Conservation (phyloP, 2,113 vertebrate genomes). For the Cyprinodon brontotheroides region DNA sequence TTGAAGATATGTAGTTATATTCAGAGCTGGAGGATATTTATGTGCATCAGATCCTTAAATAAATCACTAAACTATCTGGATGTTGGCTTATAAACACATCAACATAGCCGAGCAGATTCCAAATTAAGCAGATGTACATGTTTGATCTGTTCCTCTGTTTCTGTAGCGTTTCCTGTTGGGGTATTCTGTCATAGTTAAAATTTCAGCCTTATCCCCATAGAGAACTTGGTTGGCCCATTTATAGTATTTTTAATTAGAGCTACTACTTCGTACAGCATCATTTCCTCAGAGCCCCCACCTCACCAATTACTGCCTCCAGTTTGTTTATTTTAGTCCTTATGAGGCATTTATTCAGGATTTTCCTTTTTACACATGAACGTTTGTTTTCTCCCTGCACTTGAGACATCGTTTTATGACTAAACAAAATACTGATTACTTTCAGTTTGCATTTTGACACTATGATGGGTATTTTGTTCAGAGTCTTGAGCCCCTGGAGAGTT, state of each 20-base stretch:
- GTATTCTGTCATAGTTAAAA: conserved; percentile 28
- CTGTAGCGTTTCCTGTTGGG: not conserved
- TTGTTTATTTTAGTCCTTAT: conserved; percentile 33
- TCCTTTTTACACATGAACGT: conserved; percentile 14
- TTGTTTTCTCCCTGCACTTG: not conserved
- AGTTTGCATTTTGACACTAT: not conserved
- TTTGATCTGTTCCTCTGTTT: conserved; percentile 14
- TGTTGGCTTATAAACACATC: not conserved
- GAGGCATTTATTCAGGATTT: conserved; percentile 40
- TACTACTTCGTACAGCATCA: conserved; percentile 9
- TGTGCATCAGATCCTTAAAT: too few species aligned
- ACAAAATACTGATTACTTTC: not conserved
- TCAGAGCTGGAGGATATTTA: too few species aligned
- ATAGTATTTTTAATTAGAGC: conserved; percentile 42
- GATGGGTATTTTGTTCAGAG: not conserved
- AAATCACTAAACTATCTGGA: too few species aligned
- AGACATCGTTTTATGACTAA: not conserved
- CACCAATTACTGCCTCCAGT: conserved; percentile 22
- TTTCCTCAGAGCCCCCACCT: conserved; percentile 37
- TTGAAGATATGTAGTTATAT: too few species aligned
- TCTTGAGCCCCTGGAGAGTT: not conserved
- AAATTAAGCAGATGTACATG: not conserved
- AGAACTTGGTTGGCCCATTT: conserved; percentile 52
- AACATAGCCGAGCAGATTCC: not conserved
- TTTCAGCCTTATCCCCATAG: conserved; percentile 45